A percentile compares a stretch with the other conserved stretches of the same genome.
These are phyloP conservation scores for Rhopalosiphum nymphaeae DNA, from an alignment of 2,888 invertebrate genomes.

Conservation along the genomic window DNA sequence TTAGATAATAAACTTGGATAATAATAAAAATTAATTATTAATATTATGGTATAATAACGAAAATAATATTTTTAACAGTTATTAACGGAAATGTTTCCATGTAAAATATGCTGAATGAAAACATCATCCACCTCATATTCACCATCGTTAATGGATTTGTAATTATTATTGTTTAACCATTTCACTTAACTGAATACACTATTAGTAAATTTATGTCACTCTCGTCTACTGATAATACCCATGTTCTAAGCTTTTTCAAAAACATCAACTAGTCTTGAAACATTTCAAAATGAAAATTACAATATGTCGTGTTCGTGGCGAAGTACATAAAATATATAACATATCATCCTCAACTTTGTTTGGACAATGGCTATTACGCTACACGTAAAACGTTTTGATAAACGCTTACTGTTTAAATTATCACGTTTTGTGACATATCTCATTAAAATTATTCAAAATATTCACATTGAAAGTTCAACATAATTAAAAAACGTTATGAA, in stretches of 20 bases:
- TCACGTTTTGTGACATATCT: not conserved
- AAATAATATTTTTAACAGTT: not conserved
- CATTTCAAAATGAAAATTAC: conserved; percentile 13
- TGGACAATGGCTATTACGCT: conserved; percentile 8
- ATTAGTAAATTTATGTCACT: not conserved
- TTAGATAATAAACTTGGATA: not conserved
- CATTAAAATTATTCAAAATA: conserved; percentile 30
- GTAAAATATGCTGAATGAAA: not conserved
- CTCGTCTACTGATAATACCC: not conserved
- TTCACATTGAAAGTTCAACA: not conserved
- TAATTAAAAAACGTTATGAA: not conserved
- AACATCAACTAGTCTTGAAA: conserved; percentile 29
- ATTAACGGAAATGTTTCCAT: not conserved
- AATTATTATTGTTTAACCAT: not conserved
- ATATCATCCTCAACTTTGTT: conserved; percentile 48
- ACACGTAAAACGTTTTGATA: not conserved
- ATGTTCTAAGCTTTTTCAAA: conserved; percentile 37
- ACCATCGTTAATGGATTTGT: not conserved
- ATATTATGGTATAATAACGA: not conserved
- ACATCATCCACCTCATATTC: not conserved
- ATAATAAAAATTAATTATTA: not conserved
- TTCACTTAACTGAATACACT: not conserved
- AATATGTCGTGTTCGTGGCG: not conserved
- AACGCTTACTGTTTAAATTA: conserved; percentile 24
- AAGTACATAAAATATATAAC: conserved; percentile 43